Evolutionary conservation across 2,888 invertebrate genomes (phyloP).

Genomic region (Amphipyra berbera): DNA sequence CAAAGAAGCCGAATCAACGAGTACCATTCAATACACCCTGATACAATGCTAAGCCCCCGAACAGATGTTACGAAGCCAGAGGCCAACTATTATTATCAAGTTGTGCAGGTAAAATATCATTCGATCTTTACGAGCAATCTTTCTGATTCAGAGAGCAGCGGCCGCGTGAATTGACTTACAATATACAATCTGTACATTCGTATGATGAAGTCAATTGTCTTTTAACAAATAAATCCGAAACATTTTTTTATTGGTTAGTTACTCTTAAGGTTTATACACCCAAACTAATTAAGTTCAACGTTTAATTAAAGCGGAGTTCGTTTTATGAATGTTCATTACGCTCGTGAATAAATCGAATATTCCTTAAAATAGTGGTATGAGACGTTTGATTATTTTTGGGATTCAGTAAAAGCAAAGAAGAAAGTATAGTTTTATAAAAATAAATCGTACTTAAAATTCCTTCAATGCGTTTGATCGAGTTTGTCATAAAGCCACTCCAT

Average conservation of each 20-base stretch:
- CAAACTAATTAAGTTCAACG: not conserved
- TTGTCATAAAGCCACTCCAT: not conserved
- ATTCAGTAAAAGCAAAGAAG: not conserved
- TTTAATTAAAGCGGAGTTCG: not conserved
- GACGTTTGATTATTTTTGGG: too few relatives aligned
- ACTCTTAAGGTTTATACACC: not conserved
- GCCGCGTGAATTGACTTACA: conserved; percentile 42
- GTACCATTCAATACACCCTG: conserved; percentile 69
- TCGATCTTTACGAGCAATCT: conserved; percentile 61
- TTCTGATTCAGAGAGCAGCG: conserved; percentile 58
- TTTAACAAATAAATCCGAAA: conserved; percentile 3
- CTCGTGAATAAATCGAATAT: too few relatives aligned
- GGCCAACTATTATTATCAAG: conserved; percentile 72
- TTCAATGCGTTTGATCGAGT: not conserved
- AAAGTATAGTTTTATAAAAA: not conserved
- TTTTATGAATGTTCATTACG: too few relatives aligned
- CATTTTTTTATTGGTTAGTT: conserved; percentile 8
- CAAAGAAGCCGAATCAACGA: conserved; percentile 69
- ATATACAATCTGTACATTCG: conserved; percentile 7
- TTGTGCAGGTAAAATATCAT: conserved; percentile 79
- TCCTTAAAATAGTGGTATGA: too few relatives aligned
- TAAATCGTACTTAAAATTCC: not conserved
- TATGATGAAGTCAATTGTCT: conserved; percentile 10
- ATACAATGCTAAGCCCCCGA: conserved; percentile 71
- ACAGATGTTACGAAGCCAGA: conserved; percentile 77